phyloP scores from a whole-genome alignment of 2,797 vertebrate genomes.

The Pangasius sanitwongsei region DNA sequence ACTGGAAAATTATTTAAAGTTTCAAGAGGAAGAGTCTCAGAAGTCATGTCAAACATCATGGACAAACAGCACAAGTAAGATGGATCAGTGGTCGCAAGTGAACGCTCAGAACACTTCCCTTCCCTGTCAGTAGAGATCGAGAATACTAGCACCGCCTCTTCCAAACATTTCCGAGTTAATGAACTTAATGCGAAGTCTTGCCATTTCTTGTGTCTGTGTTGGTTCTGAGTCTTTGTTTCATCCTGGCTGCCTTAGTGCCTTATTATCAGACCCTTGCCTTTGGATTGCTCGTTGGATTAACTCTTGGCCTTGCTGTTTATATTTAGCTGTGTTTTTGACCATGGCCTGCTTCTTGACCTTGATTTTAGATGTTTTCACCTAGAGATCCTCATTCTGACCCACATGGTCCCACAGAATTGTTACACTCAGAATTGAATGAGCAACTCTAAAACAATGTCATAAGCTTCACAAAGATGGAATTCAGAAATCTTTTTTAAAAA shows the following conservation, averaged over 20 bases:
- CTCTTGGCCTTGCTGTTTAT: background rate
- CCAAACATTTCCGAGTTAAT: background rate
- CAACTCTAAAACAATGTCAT: background rate
- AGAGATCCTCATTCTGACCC: background rate
- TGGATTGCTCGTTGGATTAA: background rate
- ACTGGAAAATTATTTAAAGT: background rate
- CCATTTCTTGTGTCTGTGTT: background rate
- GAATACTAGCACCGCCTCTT: background rate
- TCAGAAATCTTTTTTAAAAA: background rate
- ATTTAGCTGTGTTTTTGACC: background rate
- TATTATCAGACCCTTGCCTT: background rate
- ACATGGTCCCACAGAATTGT: background rate
- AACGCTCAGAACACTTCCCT: background rate
- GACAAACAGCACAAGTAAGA: background rate
- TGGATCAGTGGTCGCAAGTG: background rate
- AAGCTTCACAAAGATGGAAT: background rate
- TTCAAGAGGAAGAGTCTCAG: background rate
- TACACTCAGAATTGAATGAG: background rate
- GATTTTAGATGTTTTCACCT: background rate
- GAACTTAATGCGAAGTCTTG: background rate
- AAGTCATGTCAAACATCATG: background rate
- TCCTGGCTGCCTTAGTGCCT: background rate
- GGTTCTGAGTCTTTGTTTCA: background rate
- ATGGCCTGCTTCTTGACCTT: background rate
- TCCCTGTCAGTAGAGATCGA: background rate